A percentile compares a stretch with the other conserved stretches of the same genome.
Evolutionary conservation across 2,888 invertebrate species (phyloP).

Genomic region (Callosobruchus maculatus): DNA sequence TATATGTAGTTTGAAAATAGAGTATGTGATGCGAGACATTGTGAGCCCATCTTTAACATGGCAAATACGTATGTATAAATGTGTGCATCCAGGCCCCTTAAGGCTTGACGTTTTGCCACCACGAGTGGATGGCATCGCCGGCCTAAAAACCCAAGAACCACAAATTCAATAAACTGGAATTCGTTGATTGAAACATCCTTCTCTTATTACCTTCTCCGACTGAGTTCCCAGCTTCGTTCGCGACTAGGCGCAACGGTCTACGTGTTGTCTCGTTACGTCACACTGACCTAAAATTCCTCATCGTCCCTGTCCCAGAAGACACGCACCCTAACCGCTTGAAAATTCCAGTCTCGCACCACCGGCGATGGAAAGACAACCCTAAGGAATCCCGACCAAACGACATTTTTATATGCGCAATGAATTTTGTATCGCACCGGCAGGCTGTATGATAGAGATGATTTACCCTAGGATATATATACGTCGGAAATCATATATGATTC

Average conservation of each 20-base stretch:
- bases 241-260: background rate
- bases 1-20: too few relatives aligned
- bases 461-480: background rate
- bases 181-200: background rate
- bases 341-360: background rate
- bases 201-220: background rate
- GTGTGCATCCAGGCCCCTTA: too few relatives aligned
- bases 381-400: slow-evolving; percentile 20
- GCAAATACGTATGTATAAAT: too few relatives aligned
- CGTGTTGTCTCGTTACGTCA: background rate
- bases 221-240: background rate
- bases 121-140: too few relatives aligned
- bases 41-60: too few relatives aligned
- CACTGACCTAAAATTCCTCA: background rate
- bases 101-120: too few relatives aligned
- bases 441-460: background rate
- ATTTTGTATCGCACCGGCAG: slow-evolving; percentile 14
- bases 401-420: slow-evolving; percentile 20
- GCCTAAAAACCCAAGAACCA: too few relatives aligned
- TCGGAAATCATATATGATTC: background rate
- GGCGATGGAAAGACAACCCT: slow-evolving; percentile 7
- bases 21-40: too few relatives aligned
- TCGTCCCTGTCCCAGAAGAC: background rate
- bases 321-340: background rate
- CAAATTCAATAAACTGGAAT: too few relatives aligned